Base-by-base conservation (phyloP, 2,797 vertebrate genomes). In the Cyclopterus lumpus region DNA sequence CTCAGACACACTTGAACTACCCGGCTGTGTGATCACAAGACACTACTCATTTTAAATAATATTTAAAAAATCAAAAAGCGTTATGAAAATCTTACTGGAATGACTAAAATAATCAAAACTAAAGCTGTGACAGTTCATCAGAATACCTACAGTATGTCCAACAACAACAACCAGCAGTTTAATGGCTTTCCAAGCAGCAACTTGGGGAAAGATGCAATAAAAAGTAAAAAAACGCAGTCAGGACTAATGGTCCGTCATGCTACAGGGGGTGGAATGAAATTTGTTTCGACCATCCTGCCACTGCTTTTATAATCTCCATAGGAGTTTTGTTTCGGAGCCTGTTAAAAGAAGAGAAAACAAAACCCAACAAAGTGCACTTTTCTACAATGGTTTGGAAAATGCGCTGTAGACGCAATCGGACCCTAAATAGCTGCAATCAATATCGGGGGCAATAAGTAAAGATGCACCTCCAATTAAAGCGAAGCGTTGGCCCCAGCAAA, bases 391-490 rank as follows among this genome's bases (percentile, higher is more conserved):
- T 46, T 69, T 53, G 26, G 28, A 73, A 57, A 46, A 75, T 62
- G 24, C 84, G 63, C 67, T 44, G 72, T 34, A 46, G 62, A 4
- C 26, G 20, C 34, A 6, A 79, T 80, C 26, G 9, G 81, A 86
- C 42, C 24, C 51, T 70, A 54, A 83, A 80, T 28, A 74, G 71
- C 72, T 38, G 1, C 42, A 16, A 83, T 86, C 78, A 42, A 79
- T 85, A 72, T 24, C 11, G n/a, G n/a, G 60, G 68, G 78, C 73
- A 71, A 60, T 76, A 62, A 75, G 53, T 84, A 78, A 24, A 82
- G 78, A 85, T 10, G 73, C 26, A 58, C 38, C 38, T 64, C 78
- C 72, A 71, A 86, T 84, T 69, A 73, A 76, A 81, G 67, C 75
- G 2, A 46, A 57, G 54, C 36, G 14, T 69, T 16, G 38, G 42